A percentile compares a stretch with the other conserved stretches of the same genome.
Conservation (phyloP, 2,113 vertebrate species). For the Sinocyclocheilus maitianheensis region DNA sequence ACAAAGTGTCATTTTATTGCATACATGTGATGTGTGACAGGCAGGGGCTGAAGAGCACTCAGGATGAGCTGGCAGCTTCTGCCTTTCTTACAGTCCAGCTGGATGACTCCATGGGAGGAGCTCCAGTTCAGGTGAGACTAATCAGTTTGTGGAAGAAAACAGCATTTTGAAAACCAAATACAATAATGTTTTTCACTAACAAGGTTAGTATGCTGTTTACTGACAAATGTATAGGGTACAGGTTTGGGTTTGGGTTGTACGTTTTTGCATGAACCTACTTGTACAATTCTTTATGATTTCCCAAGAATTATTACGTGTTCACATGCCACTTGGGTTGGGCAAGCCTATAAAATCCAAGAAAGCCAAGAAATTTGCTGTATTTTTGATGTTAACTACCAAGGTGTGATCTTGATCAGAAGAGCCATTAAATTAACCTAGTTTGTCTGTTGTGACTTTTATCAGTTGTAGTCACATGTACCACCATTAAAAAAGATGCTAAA, state of each 20-base stretch:
- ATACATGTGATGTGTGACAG: constrained; percentile 56
- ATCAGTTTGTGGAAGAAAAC: background rate
- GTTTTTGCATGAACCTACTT: too few relatives aligned
- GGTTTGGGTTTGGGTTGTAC: background rate
- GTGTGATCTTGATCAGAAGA: background rate
- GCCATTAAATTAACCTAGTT: background rate
- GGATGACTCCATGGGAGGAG: constrained; percentile 73
- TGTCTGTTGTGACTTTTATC: background rate
- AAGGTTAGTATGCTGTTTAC: background rate
- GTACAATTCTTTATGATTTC: too few relatives aligned
- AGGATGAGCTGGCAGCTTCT: constrained; percentile 72
- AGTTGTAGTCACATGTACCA: background rate
- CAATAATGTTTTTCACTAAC: background rate
- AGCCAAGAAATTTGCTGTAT: background rate
- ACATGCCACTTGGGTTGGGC: too few relatives aligned
- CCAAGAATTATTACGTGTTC: too few relatives aligned
- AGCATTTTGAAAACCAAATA: background rate
- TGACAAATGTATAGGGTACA: background rate
- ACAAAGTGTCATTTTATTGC: background rate
- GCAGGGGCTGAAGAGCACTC: constrained; percentile 73
- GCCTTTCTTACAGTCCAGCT: constrained; percentile 73
- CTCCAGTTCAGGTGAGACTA: constrained; percentile 72
- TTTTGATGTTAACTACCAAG: background rate
- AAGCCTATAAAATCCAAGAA: background rate
- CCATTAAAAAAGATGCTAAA: background rate